Conservation (phyloP, 2,113 vertebrate species). For the Channa argus region DNA sequence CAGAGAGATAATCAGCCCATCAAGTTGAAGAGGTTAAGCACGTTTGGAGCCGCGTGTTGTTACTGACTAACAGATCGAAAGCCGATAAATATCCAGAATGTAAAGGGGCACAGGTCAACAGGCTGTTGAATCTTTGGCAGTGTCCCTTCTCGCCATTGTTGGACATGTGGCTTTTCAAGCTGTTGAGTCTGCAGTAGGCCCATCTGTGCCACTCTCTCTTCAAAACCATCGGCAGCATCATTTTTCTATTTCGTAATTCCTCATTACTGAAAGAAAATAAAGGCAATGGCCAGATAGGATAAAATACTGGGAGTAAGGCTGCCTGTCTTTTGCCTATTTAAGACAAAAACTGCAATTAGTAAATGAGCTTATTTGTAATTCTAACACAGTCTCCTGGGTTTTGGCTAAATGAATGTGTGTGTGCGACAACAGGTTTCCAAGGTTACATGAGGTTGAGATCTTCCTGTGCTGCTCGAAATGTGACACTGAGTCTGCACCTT, state of each 20-base stretch:
- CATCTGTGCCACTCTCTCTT: conserved; percentile 77
- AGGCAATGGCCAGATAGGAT: conserved; percentile 58
- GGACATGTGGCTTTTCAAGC: conserved; percentile 83
- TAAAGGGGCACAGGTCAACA: conserved; percentile 64
- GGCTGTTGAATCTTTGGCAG: conserved; percentile 75
- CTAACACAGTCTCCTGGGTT: conserved; percentile 35
- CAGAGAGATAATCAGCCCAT: conserved; percentile 14
- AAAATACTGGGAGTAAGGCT: conserved; percentile 27
- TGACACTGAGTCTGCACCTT: conserved; percentile 55
- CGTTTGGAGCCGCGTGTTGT: conserved; percentile 23
- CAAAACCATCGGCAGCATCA: conserved; percentile 52
- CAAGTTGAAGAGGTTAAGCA: conserved; percentile 18
- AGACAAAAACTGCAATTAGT: conserved; percentile 56
- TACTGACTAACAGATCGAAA: conserved; percentile 12
- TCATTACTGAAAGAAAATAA: conserved; percentile 28
- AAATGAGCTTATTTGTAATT: conserved; percentile 61
- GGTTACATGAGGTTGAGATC: conserved; percentile 56
- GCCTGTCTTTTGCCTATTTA: conserved; percentile 46
- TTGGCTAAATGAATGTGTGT: conserved; percentile 49
- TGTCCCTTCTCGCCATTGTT: conserved; percentile 46
- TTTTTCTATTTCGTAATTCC: conserved; percentile 47
- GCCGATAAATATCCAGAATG: conserved; percentile 62
- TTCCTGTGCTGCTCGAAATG: conserved; percentile 41
- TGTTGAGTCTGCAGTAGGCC: conserved; percentile 77
- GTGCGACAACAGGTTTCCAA: conserved; percentile 54